Percentiles rank a stretch among this genome's conserved stretches.
Evolutionary conservation across 2,888 invertebrate genomes (phyloP).

Genomic region (Rotaria sp.): DNA sequence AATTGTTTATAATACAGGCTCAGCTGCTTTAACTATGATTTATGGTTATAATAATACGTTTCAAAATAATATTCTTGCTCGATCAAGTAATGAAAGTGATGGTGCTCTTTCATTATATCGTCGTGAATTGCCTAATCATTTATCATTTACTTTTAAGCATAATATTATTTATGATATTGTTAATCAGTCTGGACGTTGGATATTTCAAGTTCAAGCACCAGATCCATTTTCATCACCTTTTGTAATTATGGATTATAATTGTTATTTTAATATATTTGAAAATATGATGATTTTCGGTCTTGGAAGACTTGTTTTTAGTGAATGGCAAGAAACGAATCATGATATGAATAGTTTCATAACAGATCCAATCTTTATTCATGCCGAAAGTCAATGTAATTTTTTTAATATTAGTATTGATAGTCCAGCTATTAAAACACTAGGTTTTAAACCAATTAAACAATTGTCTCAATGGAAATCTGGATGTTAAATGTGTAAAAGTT

Average conservation of each 20-base stretch:
- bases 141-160: neutral
- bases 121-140: neutral
- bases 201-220: conserved; percentile 23
- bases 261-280: neutral
- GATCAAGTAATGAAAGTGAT: neutral
- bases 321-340: conserved; percentile 19
- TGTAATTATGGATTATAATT: neutral
- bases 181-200: neutral
- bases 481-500: neutral
- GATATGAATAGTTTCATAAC: neutral
- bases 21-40: neutral
- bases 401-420: neutral
- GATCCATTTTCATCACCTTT: conserved; percentile 21
- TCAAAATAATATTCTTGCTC: conserved; percentile 24
- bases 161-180: conserved; percentile 27
- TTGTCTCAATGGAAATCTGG: neutral
- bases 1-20: conserved; percentile 18
- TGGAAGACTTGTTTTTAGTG: conserved; percentile 13
- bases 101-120: neutral
- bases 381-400: neutral
- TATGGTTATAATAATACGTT: conserved; percentile 19
- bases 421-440: neutral
- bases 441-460: neutral
- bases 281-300: conserved; percentile 14
- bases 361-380: neutral